Conservation (phyloP, 92 coral and sea anemone genomes). For the Umimayanthus chanpuru region DNA sequence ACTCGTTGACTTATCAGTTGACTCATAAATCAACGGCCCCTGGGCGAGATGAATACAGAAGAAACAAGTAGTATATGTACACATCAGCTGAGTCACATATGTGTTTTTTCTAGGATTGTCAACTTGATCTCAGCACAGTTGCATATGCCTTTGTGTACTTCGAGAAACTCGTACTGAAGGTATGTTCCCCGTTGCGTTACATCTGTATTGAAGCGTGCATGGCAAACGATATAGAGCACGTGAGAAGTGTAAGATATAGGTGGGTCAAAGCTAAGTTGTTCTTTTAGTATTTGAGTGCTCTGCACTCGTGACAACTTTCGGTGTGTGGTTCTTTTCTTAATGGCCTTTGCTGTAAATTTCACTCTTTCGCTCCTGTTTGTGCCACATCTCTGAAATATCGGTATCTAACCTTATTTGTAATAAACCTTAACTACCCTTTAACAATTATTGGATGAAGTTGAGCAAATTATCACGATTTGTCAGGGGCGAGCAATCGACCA, state of each 20-base stretch:
- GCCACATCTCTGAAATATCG: not conserved
- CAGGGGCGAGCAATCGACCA: too few relatives aligned
- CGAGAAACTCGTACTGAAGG: constrained; percentile 95
- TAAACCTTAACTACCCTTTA: not conserved
- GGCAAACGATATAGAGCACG: not conserved
- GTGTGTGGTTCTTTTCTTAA: not conserved
- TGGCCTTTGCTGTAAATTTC: not conserved
- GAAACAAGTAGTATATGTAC: not conserved
- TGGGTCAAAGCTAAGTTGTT: not conserved
- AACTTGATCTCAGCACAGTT: constrained; percentile 83
- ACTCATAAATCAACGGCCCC: too few relatives aligned
- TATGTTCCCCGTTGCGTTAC: not conserved
- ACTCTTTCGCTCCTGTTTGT: not conserved
- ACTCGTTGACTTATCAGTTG: too few relatives aligned
- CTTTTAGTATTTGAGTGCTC: not conserved
- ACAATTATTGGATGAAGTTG: too few relatives aligned
- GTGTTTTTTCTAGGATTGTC: constrained; percentile 71
- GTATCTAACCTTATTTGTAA: too few relatives aligned
- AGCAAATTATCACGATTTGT: too few relatives aligned
- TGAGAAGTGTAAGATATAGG: not conserved
- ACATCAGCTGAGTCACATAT: not conserved
- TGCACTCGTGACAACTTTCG: not conserved
- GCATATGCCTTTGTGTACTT: constrained; percentile 96
- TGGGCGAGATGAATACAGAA: too few relatives aligned
- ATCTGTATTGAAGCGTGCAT: not conserved